Percentiles rank a stretch among this genome's conserved stretches.
phyloP scores from a whole-genome alignment of 2,797 vertebrate genomes.

The Naso thynnoides region DNA sequence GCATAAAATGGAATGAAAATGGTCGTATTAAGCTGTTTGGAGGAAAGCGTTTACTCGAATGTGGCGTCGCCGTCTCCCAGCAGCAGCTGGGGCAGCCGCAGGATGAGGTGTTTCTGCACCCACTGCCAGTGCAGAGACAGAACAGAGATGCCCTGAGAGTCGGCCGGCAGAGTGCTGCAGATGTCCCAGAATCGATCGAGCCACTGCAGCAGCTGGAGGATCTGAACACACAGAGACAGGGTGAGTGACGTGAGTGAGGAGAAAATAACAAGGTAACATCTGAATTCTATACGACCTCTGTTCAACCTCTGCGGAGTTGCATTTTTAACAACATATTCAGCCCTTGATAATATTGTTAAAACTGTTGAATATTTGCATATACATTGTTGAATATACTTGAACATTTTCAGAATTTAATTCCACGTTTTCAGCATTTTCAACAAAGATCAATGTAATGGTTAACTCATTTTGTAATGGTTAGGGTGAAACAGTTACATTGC shows the following conservation, averaged over 20 bases:
- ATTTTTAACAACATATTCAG: too few relatives aligned
- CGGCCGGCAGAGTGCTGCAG: constrained; percentile 87
- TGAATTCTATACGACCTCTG: background rate
- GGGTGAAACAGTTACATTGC: too few relatives aligned
- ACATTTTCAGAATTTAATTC: too few relatives aligned
- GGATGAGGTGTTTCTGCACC: constrained; percentile 93
- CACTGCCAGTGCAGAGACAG: constrained; percentile 97
- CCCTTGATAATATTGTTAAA: too few relatives aligned
- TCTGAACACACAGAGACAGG: constrained; percentile 61
- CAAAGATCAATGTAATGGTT: too few relatives aligned
- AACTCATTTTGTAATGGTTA: too few relatives aligned
- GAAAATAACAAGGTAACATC: background rate
- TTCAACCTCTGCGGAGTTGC: background rate
- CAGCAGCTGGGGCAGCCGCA: constrained; percentile 88
- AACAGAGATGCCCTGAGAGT: constrained; percentile 88
- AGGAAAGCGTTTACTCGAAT: constrained; percentile 84
- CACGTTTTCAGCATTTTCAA: too few relatives aligned
- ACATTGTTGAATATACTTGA: too few relatives aligned
- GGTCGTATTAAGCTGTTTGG: background rate
- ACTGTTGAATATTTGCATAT: too few relatives aligned
- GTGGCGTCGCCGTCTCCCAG: constrained; percentile 83
- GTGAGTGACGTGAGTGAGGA: fast-evolving
- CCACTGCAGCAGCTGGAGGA: constrained; percentile 87
- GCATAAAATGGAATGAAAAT: background rate
- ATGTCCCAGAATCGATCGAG: constrained; percentile 92